Evolutionary conservation across 2,888 invertebrate species (phyloP).

Genomic region (Mamestra brassicae): DNA sequence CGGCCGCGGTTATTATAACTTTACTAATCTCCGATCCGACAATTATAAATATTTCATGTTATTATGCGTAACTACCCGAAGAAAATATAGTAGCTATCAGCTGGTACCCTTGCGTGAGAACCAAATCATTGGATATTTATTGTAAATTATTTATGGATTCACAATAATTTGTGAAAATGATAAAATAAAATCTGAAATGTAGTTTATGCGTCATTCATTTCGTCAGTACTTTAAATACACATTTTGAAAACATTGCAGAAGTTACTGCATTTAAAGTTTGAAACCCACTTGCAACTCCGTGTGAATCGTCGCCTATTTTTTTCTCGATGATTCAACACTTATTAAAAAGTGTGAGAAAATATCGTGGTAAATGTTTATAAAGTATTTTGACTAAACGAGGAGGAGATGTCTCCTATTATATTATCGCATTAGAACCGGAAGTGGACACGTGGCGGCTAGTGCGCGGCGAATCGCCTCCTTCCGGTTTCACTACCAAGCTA

Average conservation of each 20-base stretch:
- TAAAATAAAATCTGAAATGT: neutral
- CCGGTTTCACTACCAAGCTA: slow-evolving; percentile 74
- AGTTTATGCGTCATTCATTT: too few relatives aligned
- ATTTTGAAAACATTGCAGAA: neutral
- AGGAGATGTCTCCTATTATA: slow-evolving; percentile 91
- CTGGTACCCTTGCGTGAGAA: slow-evolving; percentile 43
- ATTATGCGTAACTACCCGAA: slow-evolving; percentile 24
- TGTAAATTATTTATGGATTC: too few relatives aligned
- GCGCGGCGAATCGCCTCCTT: slow-evolving; percentile 86
- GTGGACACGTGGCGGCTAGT: slow-evolving; percentile 86
- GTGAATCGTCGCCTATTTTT: slow-evolving; percentile 43
- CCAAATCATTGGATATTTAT: neutral
- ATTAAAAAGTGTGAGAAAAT: slow-evolving; percentile 78
- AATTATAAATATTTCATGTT: slow-evolving; percentile 42
- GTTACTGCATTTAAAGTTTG: neutral
- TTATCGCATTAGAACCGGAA: slow-evolving; percentile 88
- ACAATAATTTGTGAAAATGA: too few relatives aligned
- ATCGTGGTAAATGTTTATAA: slow-evolving; percentile 70
- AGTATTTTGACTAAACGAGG: slow-evolving; percentile 78
- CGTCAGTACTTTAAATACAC: too few relatives aligned
- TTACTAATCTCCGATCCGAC: slow-evolving; percentile 62
- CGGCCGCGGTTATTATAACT: slow-evolving; percentile 71
- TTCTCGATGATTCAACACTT: slow-evolving; percentile 31
- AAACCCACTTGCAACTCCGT: slow-evolving; percentile 28
- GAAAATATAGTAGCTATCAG: slow-evolving; percentile 32